phyloP scores from a whole-genome alignment of 2,888 invertebrate genomes.

The Drosophila meridiana region DNA sequence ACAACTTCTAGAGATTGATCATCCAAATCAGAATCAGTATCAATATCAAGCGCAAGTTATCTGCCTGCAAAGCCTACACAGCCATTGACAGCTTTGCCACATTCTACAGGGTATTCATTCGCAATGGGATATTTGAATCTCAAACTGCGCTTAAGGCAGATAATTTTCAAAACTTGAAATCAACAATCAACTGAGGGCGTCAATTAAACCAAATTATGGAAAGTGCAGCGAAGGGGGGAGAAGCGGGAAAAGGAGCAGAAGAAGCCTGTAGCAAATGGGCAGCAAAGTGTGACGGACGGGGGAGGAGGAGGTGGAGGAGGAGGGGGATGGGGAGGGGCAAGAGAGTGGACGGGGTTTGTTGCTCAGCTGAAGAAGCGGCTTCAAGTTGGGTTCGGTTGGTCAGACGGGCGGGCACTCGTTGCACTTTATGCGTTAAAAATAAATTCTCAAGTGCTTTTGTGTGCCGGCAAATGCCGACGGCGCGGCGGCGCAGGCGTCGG shows the following conservation, averaged over 20 bases:
- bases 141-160: background rate
- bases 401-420: conserved; percentile 61
- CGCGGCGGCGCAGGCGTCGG: conserved; percentile 8
- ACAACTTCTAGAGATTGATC: background rate
- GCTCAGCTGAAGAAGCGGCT: conserved; percentile 28
- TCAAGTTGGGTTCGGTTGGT: conserved; percentile 32
- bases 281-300: too few species aligned
- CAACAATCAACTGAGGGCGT: conserved; percentile 15
- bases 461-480: conserved; percentile 29
- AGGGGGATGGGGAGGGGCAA: background rate
- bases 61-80: background rate
- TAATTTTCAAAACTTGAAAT: conserved; percentile 8
- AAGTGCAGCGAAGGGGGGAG: conserved; percentile 21
- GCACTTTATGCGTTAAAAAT: conserved; percentile 66
- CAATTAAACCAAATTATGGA: conserved; percentile 58
- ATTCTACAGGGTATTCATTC: background rate
- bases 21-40: background rate
- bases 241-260: background rate
- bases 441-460: conserved; percentile 69
- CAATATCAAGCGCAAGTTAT: background rate
- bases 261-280: background rate
- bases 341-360: background rate
- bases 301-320: background rate
- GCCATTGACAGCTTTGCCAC: too few species aligned
- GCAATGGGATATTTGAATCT: background rate